These are phyloP conservation scores for Drosophila tristis DNA, from an alignment of 1,140 invertebrate genomes.

Conservation along the genomic window DNA sequence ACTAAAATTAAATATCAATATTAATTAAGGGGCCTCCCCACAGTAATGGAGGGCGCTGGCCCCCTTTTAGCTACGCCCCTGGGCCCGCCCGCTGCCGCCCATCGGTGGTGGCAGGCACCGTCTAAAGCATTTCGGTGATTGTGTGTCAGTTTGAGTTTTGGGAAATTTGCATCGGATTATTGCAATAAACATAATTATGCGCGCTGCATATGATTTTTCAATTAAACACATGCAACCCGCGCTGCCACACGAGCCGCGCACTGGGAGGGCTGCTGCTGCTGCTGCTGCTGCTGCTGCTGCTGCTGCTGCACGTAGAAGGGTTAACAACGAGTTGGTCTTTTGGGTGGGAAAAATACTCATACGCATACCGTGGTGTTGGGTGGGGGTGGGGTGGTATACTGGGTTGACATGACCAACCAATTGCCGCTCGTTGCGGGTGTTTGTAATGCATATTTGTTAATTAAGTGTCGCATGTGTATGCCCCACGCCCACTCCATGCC, in stretches of 20 bases:
- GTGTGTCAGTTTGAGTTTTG: constrained; percentile 71
- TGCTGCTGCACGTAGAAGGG: constrained; percentile 69
- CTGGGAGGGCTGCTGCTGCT: constrained; percentile 7
- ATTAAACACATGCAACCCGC: constrained; percentile 77
- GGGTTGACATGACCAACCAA: constrained; percentile 70
- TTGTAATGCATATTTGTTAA: constrained; percentile 82
- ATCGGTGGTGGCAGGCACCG: constrained; percentile 25
- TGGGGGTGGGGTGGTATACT: background rate
- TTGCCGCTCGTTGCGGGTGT: constrained; percentile 77
- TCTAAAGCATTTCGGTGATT: constrained; percentile 65
- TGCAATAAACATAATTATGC: constrained; percentile 84
- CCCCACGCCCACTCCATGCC: background rate
- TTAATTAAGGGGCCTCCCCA: no score
- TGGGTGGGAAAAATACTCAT: background rate
- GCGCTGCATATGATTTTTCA: constrained; percentile 83
- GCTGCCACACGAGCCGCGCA: constrained; percentile 3
- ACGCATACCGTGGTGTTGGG: no score
- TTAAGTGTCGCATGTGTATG: constrained; percentile 64
- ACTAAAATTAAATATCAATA: no score
- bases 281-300: constrained; percentile 46
- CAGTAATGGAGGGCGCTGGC: no score
- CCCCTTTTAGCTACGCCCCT: constrained; percentile 10
- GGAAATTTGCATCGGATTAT: constrained; percentile 81
- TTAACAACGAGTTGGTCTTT: constrained; percentile 22
- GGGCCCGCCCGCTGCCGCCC: background rate